Evolutionary conservation across 2,888 invertebrate species (phyloP).

Genomic region (Pogonocherus hispidulus): DNA sequence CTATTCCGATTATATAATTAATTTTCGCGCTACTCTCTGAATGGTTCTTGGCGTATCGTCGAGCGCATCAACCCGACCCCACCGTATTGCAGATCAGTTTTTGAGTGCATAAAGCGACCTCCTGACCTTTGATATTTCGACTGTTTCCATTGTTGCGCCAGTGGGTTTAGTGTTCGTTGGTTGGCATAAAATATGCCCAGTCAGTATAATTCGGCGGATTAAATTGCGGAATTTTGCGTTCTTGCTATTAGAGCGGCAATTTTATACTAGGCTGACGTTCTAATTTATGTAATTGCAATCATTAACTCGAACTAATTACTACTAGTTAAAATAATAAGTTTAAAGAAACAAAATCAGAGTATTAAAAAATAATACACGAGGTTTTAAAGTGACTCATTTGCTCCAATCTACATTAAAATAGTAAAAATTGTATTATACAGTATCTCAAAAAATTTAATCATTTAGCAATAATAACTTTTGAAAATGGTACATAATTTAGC

Average conservation of each 20-base stretch:
- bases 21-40: slow-evolving; percentile 2
- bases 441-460: too few species aligned
- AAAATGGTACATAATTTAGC: too few species aligned
- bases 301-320: too few species aligned
- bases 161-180: slow-evolving; percentile 22
- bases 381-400: too few species aligned
- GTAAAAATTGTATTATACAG: too few species aligned
- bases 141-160: slow-evolving; percentile 24
- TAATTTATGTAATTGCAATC: slow-evolving; percentile 10
- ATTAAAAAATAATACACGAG: too few species aligned
- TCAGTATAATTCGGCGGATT: slow-evolving; percentile 12
- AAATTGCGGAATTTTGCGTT: slow-evolving; percentile 7
- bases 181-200: slow-evolving; percentile 20
- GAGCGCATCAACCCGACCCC: slow-evolving; percentile 23
- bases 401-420: too few species aligned
- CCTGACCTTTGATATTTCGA: slow-evolving; percentile 33
- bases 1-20: slow-evolving; percentile 6
- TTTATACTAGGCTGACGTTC: neutral
- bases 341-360: too few species aligned
- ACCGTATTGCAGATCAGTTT: slow-evolving; percentile 31
- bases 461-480: too few species aligned
- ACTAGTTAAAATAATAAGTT: too few species aligned
- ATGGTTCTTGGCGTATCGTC: neutral
- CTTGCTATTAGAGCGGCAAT: slow-evolving; percentile 7
- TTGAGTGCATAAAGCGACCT: slow-evolving; percentile 12